phyloP scores from a whole-genome alignment of 2,113 vertebrate genomes.

The Marcusenius ussheri region DNA sequence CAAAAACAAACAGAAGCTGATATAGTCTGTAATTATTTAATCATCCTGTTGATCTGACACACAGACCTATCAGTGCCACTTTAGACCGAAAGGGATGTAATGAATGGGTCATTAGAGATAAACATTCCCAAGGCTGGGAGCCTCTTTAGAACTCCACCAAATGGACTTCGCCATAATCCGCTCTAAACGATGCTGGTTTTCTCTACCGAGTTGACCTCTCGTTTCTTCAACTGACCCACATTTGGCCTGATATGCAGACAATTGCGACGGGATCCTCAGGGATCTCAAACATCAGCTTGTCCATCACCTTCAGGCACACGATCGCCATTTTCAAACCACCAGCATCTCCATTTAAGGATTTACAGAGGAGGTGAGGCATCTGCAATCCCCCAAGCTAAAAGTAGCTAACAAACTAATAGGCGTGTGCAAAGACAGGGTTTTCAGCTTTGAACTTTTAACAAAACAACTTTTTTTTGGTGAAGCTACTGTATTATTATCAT shows the following conservation, averaged over 20 bases:
- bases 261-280: neutral
- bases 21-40: neutral
- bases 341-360: neutral
- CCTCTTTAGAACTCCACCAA: neutral
- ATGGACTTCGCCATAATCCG: neutral
- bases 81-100: neutral
- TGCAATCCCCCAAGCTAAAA: constrained; percentile 34
- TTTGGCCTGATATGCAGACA: neutral
- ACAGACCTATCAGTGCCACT: neutral
- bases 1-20: neutral
- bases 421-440: neutral
- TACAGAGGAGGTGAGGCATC: neutral
- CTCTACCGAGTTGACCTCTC: neutral
- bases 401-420: constrained; percentile 24
- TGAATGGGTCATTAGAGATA: neutral
- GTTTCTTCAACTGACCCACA: neutral
- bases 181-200: neutral
- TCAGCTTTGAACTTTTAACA: neutral
- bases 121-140: neutral
- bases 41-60: neutral
- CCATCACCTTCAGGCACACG: neutral
- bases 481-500: neutral
- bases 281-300: constrained; percentile 23
- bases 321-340: constrained; percentile 8
- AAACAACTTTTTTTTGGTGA: neutral